Evolutionary conservation across 2,113 vertebrate genomes (phyloP).

Genomic region (Hemiscyllium ocellatum): DNA sequence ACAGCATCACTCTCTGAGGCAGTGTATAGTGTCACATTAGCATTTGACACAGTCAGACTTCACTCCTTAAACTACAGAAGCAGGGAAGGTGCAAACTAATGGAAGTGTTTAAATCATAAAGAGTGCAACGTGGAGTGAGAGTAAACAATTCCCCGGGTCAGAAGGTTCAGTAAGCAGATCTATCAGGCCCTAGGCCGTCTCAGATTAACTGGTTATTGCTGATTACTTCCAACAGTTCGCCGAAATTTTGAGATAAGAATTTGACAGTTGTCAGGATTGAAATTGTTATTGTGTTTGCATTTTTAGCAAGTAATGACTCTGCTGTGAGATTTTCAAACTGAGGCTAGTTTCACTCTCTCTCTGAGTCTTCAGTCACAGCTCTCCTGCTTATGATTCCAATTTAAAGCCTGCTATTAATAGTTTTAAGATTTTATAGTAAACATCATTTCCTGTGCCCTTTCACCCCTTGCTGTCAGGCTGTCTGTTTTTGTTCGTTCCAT

Average conservation of each 20-base stretch:
- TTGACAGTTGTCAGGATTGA: not conserved
- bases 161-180: no score
- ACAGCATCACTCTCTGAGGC: no score
- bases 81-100: no score
- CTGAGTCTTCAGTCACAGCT: conserved; percentile 42
- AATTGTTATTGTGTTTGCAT: not conserved
- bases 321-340: conserved; percentile 42
- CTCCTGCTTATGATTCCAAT: conserved; percentile 41
- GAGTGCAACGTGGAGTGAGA: no score
- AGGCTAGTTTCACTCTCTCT: conserved; percentile 50
- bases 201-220: not conserved
- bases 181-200: not conserved
- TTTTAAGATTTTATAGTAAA: not conserved
- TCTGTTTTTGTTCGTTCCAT: not conserved
- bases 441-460: not conserved
- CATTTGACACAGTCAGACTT: no score
- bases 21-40: no score
- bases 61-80: no score
- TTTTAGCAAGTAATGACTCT: not conserved
- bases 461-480: not conserved
- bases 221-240: not conserved
- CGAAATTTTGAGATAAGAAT: not conserved
- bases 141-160: no score
- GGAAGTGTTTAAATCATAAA: no score
- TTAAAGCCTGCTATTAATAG: conserved; percentile 39